Evolutionary conservation across 2,113 vertebrate species (phyloP).

Genomic region (Pterocles burchelli): DNA sequence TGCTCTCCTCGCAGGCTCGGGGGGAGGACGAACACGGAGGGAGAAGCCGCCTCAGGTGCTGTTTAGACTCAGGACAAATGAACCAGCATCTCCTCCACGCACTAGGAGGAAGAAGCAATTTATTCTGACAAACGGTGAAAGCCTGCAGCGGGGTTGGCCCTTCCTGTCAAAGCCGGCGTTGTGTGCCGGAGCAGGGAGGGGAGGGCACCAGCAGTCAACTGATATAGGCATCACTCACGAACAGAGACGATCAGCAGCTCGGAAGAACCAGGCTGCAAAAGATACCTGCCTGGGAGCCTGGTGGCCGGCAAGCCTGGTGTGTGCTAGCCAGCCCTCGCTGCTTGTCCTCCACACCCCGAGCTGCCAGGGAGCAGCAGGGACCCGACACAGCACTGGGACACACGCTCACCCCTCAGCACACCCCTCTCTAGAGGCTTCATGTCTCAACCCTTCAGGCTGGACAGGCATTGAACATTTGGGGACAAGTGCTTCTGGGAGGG

Average conservation of each 20-base stretch:
- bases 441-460: background rate
- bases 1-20: background rate
- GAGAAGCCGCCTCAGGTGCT: background rate
- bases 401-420: background rate
- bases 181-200: background rate
- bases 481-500: background rate
- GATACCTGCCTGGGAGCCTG: background rate
- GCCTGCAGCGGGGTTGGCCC: background rate
- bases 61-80: background rate
- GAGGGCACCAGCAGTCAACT: background rate
- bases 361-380: background rate
- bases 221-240: background rate
- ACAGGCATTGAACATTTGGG: background rate
- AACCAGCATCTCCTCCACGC: background rate
- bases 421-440: background rate
- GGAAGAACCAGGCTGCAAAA: background rate
- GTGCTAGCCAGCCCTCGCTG: background rate
- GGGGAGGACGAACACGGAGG: background rate
- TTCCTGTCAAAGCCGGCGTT: slow-evolving; percentile 1
- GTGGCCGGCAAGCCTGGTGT: fast-evolving
- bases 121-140: slow-evolving; percentile 14
- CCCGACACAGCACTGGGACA: fast-evolving
- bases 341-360: fast-evolving
- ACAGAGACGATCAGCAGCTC: background rate
- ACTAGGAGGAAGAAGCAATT: background rate